Evolutionary conservation across 2,888 invertebrate genomes (phyloP).

Genomic region (Athalia circularis): DNA sequence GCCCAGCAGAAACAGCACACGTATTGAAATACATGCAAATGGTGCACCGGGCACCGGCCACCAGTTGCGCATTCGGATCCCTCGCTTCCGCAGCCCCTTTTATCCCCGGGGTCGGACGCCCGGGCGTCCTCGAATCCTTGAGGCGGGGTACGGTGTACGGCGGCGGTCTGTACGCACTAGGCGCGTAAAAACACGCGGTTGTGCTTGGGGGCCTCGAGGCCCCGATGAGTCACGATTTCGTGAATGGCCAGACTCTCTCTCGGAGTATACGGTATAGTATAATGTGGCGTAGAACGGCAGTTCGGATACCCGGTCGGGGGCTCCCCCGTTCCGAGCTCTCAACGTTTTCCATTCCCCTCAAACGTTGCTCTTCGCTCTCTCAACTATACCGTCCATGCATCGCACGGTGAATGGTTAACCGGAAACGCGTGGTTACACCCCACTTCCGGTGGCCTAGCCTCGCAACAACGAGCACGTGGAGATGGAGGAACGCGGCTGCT

Average conservation of each 20-base stretch:
- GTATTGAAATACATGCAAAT: slow-evolving; percentile 39
- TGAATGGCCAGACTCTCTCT: slow-evolving; percentile 58
- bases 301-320: no score
- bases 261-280: not conserved
- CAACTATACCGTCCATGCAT: slow-evolving; percentile 9
- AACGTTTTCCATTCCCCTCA: not conserved
- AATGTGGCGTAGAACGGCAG: no score
- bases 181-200: slow-evolving; percentile 32
- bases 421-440: slow-evolving; percentile 71
- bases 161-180: slow-evolving; percentile 4
- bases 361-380: not conserved
- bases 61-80: slow-evolving; percentile 37
- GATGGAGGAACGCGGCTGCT: not conserved
- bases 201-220: not conserved
- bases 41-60: slow-evolving; percentile 37
- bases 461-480: slow-evolving; percentile 43
- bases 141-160: not conserved
- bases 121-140: not conserved
- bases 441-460: slow-evolving; percentile 63
- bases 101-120: not conserved
- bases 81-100: slow-evolving; percentile 31
- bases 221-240: slow-evolving; percentile 67
- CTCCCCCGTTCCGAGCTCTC: no score
- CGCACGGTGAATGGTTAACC: slow-evolving; percentile 68
- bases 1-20: slow-evolving; percentile 29